Evolutionary conservation across 2,113 vertebrate genomes (phyloP).

Genomic region (Cichladusa arquata): DNA sequence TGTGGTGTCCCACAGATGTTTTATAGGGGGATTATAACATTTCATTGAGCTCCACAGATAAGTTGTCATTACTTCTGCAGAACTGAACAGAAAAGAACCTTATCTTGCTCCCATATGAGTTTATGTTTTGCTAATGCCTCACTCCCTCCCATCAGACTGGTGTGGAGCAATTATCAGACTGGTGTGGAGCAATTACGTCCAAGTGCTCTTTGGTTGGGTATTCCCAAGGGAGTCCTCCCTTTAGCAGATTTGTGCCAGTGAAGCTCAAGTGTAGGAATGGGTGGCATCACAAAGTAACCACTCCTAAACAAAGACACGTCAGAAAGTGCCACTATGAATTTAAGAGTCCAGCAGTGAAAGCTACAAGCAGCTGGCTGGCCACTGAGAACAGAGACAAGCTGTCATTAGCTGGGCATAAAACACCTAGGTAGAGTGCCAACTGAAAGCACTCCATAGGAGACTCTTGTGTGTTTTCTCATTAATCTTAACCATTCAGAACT

Average conservation of each 20-base stretch:
- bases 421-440: not conserved
- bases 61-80: not conserved
- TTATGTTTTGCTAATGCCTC: not conserved
- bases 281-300: fast-evolving
- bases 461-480: not conserved
- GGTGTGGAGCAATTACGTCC: not conserved
- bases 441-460: not conserved
- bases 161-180: not conserved
- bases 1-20: not conserved
- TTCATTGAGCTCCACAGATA: not conserved
- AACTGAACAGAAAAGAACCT: not conserved
- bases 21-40: not conserved
- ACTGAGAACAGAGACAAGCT: not conserved
- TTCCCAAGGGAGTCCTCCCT: not conserved
- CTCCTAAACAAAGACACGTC: not conserved
- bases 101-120: not conserved
- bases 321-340: not conserved
- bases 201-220: not conserved
- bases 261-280: not conserved
- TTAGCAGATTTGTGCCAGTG: not conserved
- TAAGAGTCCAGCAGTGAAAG: not conserved
- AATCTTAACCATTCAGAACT: not conserved
- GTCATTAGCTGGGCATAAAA: not conserved
- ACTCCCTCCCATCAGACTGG: not conserved
- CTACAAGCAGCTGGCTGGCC: not conserved